Conservation (phyloP, 2,797 vertebrate genomes). For the Brachyrhaphis roseni region DNA sequence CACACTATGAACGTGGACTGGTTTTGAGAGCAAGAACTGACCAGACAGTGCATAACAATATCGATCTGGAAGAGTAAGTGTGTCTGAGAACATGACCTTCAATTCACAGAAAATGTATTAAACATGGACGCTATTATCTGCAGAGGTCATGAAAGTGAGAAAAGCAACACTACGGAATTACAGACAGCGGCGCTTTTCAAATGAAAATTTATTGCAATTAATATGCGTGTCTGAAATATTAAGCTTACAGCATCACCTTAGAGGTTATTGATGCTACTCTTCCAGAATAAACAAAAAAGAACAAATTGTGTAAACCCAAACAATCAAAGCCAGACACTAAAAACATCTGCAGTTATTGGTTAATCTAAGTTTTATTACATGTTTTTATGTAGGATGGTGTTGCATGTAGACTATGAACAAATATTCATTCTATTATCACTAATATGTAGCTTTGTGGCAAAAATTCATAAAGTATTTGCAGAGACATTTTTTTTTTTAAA, state of each 20-base stretch:
- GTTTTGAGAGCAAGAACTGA: conserved; percentile 29
- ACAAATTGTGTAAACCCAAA: too few relatives aligned
- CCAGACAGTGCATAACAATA: conserved; percentile 25
- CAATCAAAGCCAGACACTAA: not conserved
- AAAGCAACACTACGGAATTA: not conserved
- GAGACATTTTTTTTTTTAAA: not conserved
- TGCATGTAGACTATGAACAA: not conserved
- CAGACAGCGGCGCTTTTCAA: not conserved
- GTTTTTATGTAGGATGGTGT: not conserved
- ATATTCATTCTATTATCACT: not conserved
- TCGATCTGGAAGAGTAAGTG: conserved; percentile 17
- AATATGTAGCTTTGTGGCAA: not conserved
- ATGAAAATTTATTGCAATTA: too few relatives aligned
- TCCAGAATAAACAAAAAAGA: not conserved
- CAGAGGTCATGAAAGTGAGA: not conserved
- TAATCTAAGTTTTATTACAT: too few relatives aligned
- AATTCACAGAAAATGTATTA: conserved; percentile 6
- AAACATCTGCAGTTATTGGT: not conserved
- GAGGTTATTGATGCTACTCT: not conserved
- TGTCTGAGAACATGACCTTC: conserved; percentile 3
- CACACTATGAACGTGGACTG: conserved; percentile 14
- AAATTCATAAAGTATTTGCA: not conserved
- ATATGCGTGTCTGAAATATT: not conserved
- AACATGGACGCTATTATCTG: not conserved
- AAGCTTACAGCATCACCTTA: not conserved